Conservation (phyloP, 2,113 vertebrate genomes). For the sheep (Ovis aries) region DNA sequence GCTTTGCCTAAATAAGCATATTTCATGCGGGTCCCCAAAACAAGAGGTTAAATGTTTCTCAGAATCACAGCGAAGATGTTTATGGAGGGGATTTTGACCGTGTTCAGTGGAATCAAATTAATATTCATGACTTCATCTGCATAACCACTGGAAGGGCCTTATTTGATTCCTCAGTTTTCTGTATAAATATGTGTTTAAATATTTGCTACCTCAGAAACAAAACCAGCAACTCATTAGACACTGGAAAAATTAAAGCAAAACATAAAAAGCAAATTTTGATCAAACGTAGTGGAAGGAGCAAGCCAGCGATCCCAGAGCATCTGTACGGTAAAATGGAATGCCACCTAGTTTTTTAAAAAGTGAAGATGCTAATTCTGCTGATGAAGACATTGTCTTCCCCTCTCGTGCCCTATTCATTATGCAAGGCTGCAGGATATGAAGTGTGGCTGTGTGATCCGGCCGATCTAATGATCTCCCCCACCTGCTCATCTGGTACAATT, state of each 20-base stretch:
- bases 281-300: not conserved
- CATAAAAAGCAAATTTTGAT: conserved; percentile 33
- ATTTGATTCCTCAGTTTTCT: conserved; percentile 33
- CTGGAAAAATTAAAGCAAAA: not conserved
- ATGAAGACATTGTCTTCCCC: conserved; percentile 87
- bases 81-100: not conserved
- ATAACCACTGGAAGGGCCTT: conserved; percentile 43
- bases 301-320: conserved; percentile 64
- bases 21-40: not conserved
- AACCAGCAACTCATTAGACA: conserved; percentile 4
- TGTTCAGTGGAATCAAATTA: conserved; percentile 34
- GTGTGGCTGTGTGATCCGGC: conserved; percentile 78
- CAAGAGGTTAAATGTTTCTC: not conserved
- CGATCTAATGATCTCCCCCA: conserved; percentile 90
- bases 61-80: not conserved
- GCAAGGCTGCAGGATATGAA: conserved; percentile 86
- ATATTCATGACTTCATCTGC: conserved; percentile 59
- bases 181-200: conserved; percentile 14
- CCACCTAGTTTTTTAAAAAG: conserved; percentile 75
- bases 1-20: conserved; percentile 30
- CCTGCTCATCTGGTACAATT: conserved; percentile 93
- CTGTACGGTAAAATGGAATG: conserved; percentile 59
- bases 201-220: conserved; percentile 45
- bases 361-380: conserved; percentile 86
- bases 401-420: conserved; percentile 89